Evolutionary conservation across 2,797 vertebrate species (phyloP), one percentile per base, ranked within the genome.

Genomic region (Myotis planiceps): DNA sequence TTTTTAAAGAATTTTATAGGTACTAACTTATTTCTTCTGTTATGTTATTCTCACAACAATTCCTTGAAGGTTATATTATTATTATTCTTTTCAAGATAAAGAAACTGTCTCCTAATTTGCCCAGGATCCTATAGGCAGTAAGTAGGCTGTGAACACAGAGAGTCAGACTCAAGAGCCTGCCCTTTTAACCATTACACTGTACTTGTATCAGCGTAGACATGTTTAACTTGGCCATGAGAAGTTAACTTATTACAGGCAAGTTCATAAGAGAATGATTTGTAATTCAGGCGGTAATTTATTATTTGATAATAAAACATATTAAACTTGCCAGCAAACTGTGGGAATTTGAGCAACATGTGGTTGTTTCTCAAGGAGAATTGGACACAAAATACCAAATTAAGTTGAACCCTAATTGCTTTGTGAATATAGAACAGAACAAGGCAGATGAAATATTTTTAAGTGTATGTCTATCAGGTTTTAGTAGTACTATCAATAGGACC

Each of bases 301-400:
- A 82, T 63, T 85, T 95, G 42, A 68, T 87, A 66, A 76, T 32
- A 47, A 25, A 15, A 8, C 55, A 37, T 51, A 78, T 65, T 81
- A 34, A 89, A 21, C 47, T 81, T 34, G 42, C 7, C n/a, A 66
- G 37, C 4, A 86, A 79, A 21, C 5, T n/a, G 55, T 3, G 27
- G 29, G 49, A 88, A 71, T 66, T 51, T 1, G 27, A 10, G 27
- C 12, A 49, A 32, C 1, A 39, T 0, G 10, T 76, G 25, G 4
- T 9, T 74, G 6, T 66, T 76, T 82, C n/a, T 82, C 21, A 34
- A 58, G 5, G 18, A 93, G 2, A 90, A 2, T 37, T 76, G 32
- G 51, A 72, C 10, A 83, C 9, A 94, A 71, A 51, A 87, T 19
- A 7, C 18, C 29, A 88, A 81, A 88, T 69, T 95, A 71, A 1